phyloP scores from a whole-genome alignment of 2,888 invertebrate species.

The Allolobophora icterica region DNA sequence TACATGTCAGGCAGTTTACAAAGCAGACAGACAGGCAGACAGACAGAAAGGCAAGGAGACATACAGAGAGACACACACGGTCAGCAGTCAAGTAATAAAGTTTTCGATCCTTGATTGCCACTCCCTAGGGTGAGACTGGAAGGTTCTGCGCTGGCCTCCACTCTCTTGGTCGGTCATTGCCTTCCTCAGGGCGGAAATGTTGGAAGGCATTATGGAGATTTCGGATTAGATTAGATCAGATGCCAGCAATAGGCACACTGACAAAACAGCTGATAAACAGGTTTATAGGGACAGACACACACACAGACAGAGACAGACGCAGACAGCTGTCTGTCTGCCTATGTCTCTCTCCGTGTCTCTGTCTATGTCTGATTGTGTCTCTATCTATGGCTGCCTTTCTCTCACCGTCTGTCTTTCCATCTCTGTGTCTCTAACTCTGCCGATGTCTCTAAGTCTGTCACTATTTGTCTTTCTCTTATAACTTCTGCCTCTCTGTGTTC shows the following conservation, averaged over 20 bases:
- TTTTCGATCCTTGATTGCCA: background rate
- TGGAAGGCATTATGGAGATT: background rate
- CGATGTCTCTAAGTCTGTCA: no score
- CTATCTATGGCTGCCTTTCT: background rate
- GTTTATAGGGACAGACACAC: background rate
- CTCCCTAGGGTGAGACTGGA: background rate
- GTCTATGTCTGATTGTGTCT: background rate
- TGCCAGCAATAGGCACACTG: background rate
- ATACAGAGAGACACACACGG: background rate
- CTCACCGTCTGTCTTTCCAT: no score
- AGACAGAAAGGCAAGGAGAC: background rate
- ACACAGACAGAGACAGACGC: background rate
- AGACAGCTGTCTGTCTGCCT: background rate
- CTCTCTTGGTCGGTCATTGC: background rate
- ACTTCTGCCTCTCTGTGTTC: no score
- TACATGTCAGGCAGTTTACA: background rate
- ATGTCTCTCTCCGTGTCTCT: background rate
- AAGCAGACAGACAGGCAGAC: background rate
- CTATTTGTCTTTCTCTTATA: no score
- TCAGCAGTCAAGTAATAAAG: slow-evolving; percentile 13
- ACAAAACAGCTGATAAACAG: background rate
- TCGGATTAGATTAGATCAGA: background rate
- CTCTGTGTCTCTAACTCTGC: no score
- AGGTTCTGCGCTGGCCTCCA: background rate
- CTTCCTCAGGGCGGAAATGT: background rate